Base-by-base conservation (phyloP, 1,140 invertebrate species). In the Bombus consobrinus region DNA sequence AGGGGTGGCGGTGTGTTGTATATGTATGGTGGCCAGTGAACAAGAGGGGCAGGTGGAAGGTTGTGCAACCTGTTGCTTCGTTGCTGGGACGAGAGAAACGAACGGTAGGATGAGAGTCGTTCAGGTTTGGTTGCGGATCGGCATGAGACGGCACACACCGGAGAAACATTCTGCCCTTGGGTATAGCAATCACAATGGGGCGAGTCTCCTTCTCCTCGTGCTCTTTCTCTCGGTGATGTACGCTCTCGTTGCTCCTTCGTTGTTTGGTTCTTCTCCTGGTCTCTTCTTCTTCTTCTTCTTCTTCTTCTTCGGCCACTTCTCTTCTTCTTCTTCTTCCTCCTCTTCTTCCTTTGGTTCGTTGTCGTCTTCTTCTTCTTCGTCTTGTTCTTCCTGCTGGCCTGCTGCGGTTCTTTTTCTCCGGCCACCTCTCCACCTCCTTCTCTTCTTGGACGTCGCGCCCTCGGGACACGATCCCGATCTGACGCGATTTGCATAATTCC, bases 401-500 rank as follows among this genome's bases (percentile, higher is more conserved):
- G 87, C 85, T 81, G 88, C 72, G 69, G 66, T 81, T 82, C 89
- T 91, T 34, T n/a, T 68, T 68, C 68, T 75, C 64, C 69, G 64
- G 25, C 28, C 77, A 53, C 79, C 69, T 75, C 81, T 68, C 73
- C 77, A 53, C 34, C 71, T 69, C 28, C 82, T 79, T 15, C 81
- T 89, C 85, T 88, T 90, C 88, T 89, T 91, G 90, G 87, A 90
- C 93, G 92, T 93, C 90, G 93, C 90, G 92, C 92, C 94, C 94
- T 91, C 93, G 73, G 93, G 94, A 93, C 88, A 93, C 90, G 94
- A 94, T 94, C 90, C 87, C 90, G 93, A 95, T 95, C 93, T 94
- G 92, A 93, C 89, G 91, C 83, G 92, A 95, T 95, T 95, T 95
- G 93, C 94, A 95, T 95, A 95, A 95, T 95, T 95, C 93, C 92